Conservation (phyloP, 2,888 invertebrate genomes). For the Apoda limacodes region DNA sequence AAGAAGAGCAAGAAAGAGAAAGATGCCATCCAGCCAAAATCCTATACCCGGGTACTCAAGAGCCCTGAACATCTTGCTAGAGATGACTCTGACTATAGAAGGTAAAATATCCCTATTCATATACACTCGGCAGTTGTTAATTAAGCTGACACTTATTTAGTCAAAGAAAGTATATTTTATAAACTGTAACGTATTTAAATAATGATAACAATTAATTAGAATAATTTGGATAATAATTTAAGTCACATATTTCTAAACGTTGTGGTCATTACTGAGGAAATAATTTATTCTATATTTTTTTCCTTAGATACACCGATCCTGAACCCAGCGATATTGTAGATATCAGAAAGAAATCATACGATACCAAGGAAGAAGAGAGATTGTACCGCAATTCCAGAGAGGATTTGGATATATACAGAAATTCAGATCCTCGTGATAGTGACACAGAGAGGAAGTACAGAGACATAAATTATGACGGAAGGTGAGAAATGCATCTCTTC, state of each 20-base stretch:
- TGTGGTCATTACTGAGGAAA: not conserved
- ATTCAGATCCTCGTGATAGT: constrained; percentile 35
- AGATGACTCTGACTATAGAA: constrained; percentile 58
- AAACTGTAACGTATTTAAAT: not conserved
- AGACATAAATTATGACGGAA: constrained; percentile 33
- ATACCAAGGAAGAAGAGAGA: constrained; percentile 39
- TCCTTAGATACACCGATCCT: constrained; percentile 50
- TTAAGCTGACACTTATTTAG: too few species aligned
- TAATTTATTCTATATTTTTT: not conserved
- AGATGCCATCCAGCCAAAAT: constrained; percentile 63
- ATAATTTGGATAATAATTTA: not conserved
- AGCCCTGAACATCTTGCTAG: constrained; percentile 65
- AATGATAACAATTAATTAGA: not conserved
- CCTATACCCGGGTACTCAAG: constrained; percentile 65
- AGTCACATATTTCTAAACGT: not conserved
- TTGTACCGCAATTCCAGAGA: constrained; percentile 35
- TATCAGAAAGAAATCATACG: constrained; percentile 43
- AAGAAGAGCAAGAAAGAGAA: constrained; percentile 78
- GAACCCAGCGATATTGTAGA: constrained; percentile 54
- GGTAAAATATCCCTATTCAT: too few species aligned
- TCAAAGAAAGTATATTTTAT: too few species aligned
- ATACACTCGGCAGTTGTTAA: too few species aligned
- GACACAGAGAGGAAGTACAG: constrained; percentile 38
- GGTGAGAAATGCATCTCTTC: too few species aligned
- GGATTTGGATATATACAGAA: constrained; percentile 36